These are phyloP conservation scores for Calidris pygmaea DNA, from an alignment of 2,113 vertebrate species.

Conservation along the genomic window DNA sequence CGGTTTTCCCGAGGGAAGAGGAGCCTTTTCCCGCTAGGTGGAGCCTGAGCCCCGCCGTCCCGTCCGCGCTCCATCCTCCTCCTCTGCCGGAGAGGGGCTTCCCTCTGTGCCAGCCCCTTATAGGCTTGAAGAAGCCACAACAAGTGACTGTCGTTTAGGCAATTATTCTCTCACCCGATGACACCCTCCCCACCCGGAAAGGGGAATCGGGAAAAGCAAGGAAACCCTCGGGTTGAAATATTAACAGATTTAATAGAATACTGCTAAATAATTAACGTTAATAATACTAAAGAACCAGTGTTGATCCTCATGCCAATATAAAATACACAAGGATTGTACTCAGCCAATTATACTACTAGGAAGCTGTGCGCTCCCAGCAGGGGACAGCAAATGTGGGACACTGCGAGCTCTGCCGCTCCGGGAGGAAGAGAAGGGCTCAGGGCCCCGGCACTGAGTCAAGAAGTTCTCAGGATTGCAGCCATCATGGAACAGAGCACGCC, in stretches of 20 bases:
- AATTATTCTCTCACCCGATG: background rate
- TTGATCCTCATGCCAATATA: background rate
- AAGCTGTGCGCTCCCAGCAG: background rate
- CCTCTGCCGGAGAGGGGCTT: background rate
- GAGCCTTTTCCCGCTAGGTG: constrained; percentile 66
- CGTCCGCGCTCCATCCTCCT: background rate
- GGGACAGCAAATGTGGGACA: background rate
- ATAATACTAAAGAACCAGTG: background rate
- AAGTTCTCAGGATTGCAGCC: background rate
- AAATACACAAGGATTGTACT: background rate
- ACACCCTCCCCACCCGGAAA: background rate
- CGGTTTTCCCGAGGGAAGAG: background rate
- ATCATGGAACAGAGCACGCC: background rate
- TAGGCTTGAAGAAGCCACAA: background rate
- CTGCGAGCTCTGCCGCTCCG: background rate
- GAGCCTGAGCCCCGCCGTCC: constrained; percentile 62
- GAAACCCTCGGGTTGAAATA: background rate
- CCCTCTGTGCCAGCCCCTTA: background rate
- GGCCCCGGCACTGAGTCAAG: background rate
- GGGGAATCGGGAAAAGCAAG: background rate
- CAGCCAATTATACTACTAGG: background rate
- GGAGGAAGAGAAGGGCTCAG: background rate
- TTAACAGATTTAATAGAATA: background rate
- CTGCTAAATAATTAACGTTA: background rate
- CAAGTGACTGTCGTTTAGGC: background rate